These are phyloP conservation scores for Lathronympha strigana DNA, from an alignment of 2,888 invertebrate species.

Conservation along the genomic window DNA sequence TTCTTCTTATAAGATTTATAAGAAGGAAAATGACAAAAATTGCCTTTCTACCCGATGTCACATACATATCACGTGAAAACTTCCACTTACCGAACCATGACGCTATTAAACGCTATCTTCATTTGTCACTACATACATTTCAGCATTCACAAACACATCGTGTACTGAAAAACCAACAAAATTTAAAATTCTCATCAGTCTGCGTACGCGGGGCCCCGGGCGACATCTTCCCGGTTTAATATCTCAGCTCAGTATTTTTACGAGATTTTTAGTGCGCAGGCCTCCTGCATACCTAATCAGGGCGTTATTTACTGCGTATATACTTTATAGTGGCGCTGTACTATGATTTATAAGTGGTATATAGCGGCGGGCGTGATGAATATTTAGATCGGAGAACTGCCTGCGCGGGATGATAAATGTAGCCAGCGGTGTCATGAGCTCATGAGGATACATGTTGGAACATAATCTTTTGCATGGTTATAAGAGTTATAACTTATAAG, in stretches of 20 bases:
- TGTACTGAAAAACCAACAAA: constrained; percentile 33
- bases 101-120: neutral
- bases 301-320: constrained; percentile 50
- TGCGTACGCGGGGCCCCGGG: constrained; percentile 8
- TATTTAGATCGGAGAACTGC: constrained; percentile 35
- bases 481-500: no score
- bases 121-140: constrained; percentile 14
- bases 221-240: constrained; percentile 51
- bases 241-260: constrained; percentile 64
- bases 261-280: constrained; percentile 59
- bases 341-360: constrained; percentile 18
- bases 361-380: constrained; percentile 17
- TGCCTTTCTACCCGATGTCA: no score
- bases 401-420: constrained; percentile 14
- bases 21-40: no score
- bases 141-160: constrained; percentile 19
- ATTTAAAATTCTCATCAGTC: constrained; percentile 42
- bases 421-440: constrained; percentile 5
- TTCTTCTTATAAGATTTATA: no score
- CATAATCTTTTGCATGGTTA: neutral
- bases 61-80: no score
- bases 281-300: constrained; percentile 60
- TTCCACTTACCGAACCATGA: no score
- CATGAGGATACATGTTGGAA: neutral
- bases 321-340: constrained; percentile 4